A percentile compares a stretch with the other conserved stretches of the same genome.
These are phyloP conservation scores for Pitta sordida DNA, from an alignment of 2,113 vertebrate species.

Conservation along the genomic window DNA sequence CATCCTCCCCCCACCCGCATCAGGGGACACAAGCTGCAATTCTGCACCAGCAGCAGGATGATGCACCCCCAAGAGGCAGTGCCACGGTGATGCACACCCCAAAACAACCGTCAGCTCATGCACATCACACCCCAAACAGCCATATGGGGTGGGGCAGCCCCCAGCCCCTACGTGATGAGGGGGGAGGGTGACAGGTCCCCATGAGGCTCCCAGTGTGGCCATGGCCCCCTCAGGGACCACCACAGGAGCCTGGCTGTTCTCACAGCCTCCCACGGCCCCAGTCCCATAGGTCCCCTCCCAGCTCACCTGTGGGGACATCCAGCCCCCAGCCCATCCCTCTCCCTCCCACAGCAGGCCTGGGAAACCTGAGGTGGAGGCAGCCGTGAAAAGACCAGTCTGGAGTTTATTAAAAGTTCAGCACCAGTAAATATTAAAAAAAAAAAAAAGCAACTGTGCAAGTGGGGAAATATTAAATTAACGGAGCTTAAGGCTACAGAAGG, in stretches of 20 bases:
- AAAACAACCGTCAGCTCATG: background rate
- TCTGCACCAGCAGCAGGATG: background rate
- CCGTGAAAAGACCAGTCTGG: background rate
- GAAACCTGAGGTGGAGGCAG: background rate
- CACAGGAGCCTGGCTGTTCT: background rate
- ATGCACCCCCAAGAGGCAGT: background rate
- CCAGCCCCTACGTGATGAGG: accelerated
- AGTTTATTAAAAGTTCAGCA: constrained; percentile 58
- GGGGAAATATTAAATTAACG: constrained; percentile 49
- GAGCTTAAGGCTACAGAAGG: constrained; percentile 16
- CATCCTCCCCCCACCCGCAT: no score
- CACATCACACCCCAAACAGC: background rate
- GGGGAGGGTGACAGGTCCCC: background rate
- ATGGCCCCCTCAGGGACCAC: no score
- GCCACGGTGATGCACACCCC: background rate
- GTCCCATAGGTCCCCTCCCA: background rate
- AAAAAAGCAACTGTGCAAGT: background rate
- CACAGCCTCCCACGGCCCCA: background rate
- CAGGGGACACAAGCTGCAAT: background rate
- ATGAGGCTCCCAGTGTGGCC: background rate
- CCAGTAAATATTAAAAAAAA: background rate
- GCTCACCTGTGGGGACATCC: background rate
- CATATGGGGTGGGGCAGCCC: accelerated
- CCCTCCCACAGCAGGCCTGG: background rate
- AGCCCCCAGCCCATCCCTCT: background rate